Base-by-base conservation (phyloP, 2,888 invertebrate species). In the Dimorphilus gyrociliatus region DNA sequence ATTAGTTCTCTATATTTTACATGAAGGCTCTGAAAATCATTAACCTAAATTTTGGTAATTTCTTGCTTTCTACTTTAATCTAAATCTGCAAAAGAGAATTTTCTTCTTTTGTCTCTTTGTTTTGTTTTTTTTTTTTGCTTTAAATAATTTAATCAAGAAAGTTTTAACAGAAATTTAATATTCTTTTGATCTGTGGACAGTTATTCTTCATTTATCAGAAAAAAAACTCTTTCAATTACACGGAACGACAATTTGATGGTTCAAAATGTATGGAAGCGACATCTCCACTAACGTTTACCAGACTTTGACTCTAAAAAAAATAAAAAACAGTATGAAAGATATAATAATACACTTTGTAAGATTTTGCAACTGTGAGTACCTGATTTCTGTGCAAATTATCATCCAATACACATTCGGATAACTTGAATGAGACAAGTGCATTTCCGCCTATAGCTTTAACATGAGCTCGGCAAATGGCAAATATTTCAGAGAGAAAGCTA, bases 361-460 rank as follows among this genome's bases (percentile, higher is more conserved):
- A 21, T n/a, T 21, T 21, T 8, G 21, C 21, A 8, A 21, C n/a
- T 8, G 21, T n/a, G 8, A 21, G 8, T 62, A 85, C 90, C 74
- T 92, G 92, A 66, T 90, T 92, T 65, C 90, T 90, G 58, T 90
- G 86, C 41, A 84, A 79, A 62, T 82, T 88, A 60, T 86, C 81
- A 36, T 81, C 74, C 23, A 94, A 67, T 51, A 85, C 76, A 45
- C 85, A 77, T 63, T 92, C 82, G 7, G 79, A 81, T 72, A 90
- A 75, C 60, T 81, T 84, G 65, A 82, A 90, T 1, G 86, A 81
- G 0, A 88, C 80, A 69, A 94, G 76, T 1, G 88, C 86, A 63
- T 92, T 90, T 3, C 92, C 92, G 16, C 90, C 88, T 19, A 92
- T 65, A 1, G 88, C 81, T 0, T 79, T 75, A 17, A 92, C 82